Conservation (phyloP, 2,113 vertebrate species). For the Platysternon megacephalum region DNA sequence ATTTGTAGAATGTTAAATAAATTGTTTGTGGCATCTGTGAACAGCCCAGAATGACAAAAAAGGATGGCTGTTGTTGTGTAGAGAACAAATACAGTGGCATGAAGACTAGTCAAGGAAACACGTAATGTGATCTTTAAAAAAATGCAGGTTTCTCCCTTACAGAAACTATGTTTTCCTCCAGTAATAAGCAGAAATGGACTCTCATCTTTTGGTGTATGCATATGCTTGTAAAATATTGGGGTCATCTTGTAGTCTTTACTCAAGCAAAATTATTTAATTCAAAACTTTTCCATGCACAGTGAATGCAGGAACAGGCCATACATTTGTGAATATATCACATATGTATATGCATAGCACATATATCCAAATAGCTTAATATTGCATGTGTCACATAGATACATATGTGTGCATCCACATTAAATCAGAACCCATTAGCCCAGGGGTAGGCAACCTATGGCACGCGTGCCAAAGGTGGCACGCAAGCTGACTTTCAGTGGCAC, state of each 20-base stretch:
- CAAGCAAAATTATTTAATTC: neutral
- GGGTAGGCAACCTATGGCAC: too few relatives aligned
- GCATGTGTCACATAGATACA: neutral
- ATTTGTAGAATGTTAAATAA: constrained; percentile 41
- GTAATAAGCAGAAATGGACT: neutral
- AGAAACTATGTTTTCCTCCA: fast-evolving
- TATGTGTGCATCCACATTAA: fast-evolving
- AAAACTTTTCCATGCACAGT: neutral
- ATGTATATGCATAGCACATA: neutral
- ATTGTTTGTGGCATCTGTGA: constrained; percentile 8
- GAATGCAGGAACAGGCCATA: neutral
- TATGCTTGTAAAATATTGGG: neutral
- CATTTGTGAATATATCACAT: neutral
- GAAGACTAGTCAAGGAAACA: neutral
- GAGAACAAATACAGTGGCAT: neutral
- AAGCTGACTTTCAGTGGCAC: too few relatives aligned
- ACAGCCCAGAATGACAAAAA: constrained; percentile 16
- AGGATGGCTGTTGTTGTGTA: neutral
- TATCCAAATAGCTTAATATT: neutral
- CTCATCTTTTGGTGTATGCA: fast-evolving
- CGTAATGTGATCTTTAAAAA: neutral
- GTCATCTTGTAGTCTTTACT: neutral
- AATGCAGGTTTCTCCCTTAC: neutral
- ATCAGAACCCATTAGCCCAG: too few relatives aligned
- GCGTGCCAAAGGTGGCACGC: too few relatives aligned